Percentiles rank a stretch among this genome's conserved stretches.
phyloP scores from a whole-genome alignment of 2,797 vertebrate species.

The Graptemys geographica region DNA sequence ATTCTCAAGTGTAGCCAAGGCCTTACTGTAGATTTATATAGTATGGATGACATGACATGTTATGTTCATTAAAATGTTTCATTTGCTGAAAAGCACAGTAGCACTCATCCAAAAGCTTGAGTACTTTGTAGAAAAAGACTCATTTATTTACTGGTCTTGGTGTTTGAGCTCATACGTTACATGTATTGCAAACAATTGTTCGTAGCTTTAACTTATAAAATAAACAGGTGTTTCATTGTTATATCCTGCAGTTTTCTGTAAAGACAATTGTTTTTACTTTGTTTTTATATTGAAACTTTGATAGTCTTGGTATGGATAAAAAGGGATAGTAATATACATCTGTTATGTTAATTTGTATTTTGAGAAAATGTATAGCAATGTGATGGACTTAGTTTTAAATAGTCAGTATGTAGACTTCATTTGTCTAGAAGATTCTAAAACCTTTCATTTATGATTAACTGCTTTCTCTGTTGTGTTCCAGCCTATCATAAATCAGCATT shows the following conservation, averaged over 20 bases:
- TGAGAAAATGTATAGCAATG: conserved; percentile 55
- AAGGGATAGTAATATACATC: conserved; percentile 44
- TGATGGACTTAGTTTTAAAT: conserved; percentile 62
- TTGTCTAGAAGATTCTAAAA: conserved; percentile 65
- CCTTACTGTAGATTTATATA: background rate
- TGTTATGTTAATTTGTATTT: conserved; percentile 65
- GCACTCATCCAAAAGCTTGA: background rate
- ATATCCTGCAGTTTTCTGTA: background rate
- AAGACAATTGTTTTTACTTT: background rate
- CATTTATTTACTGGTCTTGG: background rate
- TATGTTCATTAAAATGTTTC: background rate
- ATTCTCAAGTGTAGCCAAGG: too few relatives aligned
- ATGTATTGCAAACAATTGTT: background rate
- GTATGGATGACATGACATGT: background rate
- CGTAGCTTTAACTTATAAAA: background rate
- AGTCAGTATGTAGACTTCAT: conserved; percentile 64
- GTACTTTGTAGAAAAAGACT: background rate
- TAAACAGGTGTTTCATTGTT: background rate
- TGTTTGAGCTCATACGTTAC: background rate
- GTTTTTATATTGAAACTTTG: accelerated
- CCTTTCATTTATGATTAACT: conserved; percentile 53
- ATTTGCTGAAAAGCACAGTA: background rate
- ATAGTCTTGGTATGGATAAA: background rate
- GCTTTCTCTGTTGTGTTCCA: conserved; percentile 6
- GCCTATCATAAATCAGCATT: conserved; percentile 51